Conservation (phyloP, 2,113 vertebrate genomes). For the Odocoileus hemionus region DNA sequence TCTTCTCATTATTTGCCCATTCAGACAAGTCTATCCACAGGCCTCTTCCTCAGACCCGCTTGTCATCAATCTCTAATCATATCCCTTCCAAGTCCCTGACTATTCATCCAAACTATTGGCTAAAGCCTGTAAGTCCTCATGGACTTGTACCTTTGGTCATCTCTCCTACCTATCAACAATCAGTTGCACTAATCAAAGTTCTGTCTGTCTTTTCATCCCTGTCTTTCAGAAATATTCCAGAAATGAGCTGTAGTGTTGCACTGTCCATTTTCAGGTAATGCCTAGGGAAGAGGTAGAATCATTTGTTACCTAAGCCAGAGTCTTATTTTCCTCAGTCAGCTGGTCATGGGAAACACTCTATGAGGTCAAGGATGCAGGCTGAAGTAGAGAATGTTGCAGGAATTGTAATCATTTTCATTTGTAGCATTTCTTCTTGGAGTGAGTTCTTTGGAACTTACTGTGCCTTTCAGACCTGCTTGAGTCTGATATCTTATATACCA, state of each 20-base stretch:
- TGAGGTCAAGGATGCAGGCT: not conserved
- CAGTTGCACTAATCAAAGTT: not conserved
- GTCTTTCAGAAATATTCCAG: not conserved
- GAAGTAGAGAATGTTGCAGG: not conserved
- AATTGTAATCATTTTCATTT: not conserved
- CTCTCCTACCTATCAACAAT: not conserved
- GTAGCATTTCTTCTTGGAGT: not conserved
- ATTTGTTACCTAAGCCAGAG: not conserved
- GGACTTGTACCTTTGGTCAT: not conserved
- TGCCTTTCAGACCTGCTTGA: not conserved
- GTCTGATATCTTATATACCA: not conserved
- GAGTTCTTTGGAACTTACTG: not conserved
- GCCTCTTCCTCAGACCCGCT: not conserved
- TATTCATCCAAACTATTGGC: not conserved
- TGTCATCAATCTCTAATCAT: not conserved
- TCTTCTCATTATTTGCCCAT: not conserved
- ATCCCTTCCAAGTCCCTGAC: not conserved
- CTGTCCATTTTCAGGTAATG: not conserved
- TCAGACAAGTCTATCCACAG: not conserved
- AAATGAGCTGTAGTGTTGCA: not conserved
- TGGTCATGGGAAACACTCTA: not conserved
- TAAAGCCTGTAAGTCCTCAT: not conserved
- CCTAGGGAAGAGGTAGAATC: not conserved
- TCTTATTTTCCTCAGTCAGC: not conserved
- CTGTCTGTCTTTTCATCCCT: not conserved